Percentiles rank a stretch among this genome's conserved stretches.
phyloP scores from a whole-genome alignment of 2,888 invertebrate genomes.

The Pocota personata region DNA sequence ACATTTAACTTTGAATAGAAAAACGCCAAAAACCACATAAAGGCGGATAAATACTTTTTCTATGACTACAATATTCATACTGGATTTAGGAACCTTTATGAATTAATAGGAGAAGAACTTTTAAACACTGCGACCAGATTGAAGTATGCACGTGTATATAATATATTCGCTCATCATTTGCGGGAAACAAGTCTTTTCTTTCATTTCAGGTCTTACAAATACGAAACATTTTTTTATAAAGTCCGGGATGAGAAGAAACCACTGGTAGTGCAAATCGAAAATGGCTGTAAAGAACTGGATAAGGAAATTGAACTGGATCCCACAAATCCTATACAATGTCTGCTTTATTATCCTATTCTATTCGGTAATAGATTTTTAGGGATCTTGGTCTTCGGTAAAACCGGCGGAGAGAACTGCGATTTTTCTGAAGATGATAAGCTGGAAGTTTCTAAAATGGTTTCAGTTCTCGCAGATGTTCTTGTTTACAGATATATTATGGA shows the following conservation, averaged over 20 bases:
- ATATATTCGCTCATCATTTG: too few species aligned
- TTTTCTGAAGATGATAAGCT: neutral
- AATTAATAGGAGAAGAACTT: neutral
- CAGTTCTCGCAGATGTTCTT: slow-evolving; percentile 23
- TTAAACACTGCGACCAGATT: neutral
- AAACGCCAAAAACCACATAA: neutral
- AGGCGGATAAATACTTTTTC: slow-evolving; percentile 1
- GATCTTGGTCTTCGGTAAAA: slow-evolving; percentile 1
- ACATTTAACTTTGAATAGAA: neutral
- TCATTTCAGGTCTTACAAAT: neutral
- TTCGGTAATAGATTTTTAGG: slow-evolving; percentile 21
- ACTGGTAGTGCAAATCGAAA: neutral
- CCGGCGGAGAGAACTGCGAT: neutral
- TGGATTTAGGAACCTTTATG: slow-evolving; percentile 14
- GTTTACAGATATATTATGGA: neutral
- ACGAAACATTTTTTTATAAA: slow-evolving; percentile 15
- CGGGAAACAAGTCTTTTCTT: neutral
- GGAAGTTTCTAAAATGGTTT: neutral
- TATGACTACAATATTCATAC: slow-evolving; percentile 12
- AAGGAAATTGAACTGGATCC: slow-evolving; percentile 25
- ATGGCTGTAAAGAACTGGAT: neutral
- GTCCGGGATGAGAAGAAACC: neutral
- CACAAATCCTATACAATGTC: neutral
- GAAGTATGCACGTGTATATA: neutral
- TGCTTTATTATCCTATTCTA: slow-evolving; percentile 26